These are phyloP conservation scores for Lytechinus pictus DNA, from an alignment of 35 echinoderm and acorn worm genomes.

Conservation along the genomic window DNA sequence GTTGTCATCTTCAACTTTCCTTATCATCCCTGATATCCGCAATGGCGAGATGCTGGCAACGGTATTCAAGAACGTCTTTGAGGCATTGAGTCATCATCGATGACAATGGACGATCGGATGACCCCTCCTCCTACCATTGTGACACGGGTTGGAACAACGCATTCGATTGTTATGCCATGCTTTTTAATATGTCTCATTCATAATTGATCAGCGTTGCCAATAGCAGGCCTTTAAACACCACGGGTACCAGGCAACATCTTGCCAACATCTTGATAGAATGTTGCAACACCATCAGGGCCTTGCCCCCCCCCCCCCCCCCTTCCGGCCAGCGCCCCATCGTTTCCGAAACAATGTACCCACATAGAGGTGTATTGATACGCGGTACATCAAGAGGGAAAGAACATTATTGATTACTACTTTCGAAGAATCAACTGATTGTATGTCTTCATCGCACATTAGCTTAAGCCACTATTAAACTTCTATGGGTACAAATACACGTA, in stretches of 20 bases:
- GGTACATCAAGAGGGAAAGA: neutral
- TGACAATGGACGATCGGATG: neutral
- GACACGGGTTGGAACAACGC: neutral
- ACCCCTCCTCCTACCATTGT: neutral
- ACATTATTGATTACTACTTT: neutral
- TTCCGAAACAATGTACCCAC: neutral
- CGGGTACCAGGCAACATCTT: neutral
- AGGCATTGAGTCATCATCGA: neutral
- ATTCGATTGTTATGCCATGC: neutral
- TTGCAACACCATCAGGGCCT: too few species aligned
- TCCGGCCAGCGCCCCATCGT: neutral
- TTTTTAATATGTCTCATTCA: neutral
- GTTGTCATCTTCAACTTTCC: neutral
- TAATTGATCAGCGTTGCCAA: neutral
- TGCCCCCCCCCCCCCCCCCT: neutral
- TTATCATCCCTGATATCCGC: neutral
- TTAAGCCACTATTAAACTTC: too few species aligned
- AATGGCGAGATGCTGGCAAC: neutral
- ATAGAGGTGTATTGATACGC: neutral
- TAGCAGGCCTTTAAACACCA: neutral
- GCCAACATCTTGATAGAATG: neutral
- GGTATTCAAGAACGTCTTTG: conserved; percentile 1
- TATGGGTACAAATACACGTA: too few species aligned
- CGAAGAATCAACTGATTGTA: neutral
- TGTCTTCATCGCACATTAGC: neutral